These are phyloP conservation scores for Micronycteris hirsuta DNA, from an alignment of 2,113 vertebrate genomes.

Conservation along the genomic window DNA sequence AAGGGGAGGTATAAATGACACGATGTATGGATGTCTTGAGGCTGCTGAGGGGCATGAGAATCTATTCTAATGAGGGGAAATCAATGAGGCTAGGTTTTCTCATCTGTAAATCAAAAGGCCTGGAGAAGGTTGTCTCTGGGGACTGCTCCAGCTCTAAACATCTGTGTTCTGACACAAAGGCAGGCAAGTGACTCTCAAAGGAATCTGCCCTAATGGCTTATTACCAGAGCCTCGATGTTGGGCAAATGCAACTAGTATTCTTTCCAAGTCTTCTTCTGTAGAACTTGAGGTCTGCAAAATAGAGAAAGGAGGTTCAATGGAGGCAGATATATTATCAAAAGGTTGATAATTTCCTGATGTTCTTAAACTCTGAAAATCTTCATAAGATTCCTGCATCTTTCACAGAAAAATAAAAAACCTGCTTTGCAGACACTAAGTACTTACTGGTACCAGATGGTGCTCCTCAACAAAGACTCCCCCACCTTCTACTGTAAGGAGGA, in stretches of 20 bases:
- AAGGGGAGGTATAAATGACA: neutral
- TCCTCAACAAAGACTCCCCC: neutral
- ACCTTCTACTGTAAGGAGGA: neutral
- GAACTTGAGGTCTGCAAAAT: conserved; percentile 67
- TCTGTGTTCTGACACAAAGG: neutral
- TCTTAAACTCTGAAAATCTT: neutral
- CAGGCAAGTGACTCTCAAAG: neutral
- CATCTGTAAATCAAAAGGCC: neutral
- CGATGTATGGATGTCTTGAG: neutral
- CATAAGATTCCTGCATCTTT: neutral
- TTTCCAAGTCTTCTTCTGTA: conserved; percentile 60
- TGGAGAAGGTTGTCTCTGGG: neutral
- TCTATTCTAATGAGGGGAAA: neutral
- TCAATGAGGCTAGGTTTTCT: neutral
- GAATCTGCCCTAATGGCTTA: neutral
- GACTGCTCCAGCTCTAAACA: neutral
- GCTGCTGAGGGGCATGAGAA: neutral
- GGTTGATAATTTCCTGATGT: neutral
- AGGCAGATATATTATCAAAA: conserved; percentile 3
- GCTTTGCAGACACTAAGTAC: neutral
- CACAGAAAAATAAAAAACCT: neutral
- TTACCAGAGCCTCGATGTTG: conserved; percentile 20
- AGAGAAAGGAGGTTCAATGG: conserved; percentile 16
- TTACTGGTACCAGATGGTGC: neutral
- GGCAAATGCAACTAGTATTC: neutral